phyloP scores from a whole-genome alignment of 2,888 invertebrate genomes.

The Pyrgus malvae region DNA sequence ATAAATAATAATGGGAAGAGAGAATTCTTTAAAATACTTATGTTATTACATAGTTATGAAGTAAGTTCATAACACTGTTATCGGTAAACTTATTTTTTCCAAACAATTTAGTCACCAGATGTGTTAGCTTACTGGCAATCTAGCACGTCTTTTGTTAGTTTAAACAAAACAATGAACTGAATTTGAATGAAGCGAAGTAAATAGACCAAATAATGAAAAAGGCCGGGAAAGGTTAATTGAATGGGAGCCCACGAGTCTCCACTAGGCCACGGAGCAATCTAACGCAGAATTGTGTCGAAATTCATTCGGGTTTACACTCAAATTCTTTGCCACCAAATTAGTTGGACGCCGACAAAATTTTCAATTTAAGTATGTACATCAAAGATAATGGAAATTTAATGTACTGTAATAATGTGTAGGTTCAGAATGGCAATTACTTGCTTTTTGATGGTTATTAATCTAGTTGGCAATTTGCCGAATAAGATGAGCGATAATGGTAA shows the following conservation, averaged over 20 bases:
- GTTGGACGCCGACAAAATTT: conserved; percentile 34
- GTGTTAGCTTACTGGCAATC: too few species aligned
- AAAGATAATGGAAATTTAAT: conserved; percentile 46
- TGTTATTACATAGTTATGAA: too few species aligned
- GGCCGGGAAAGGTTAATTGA: conserved; percentile 62
- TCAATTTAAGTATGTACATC: conserved; percentile 47
- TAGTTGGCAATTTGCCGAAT: conserved; percentile 29
- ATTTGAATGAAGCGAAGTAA: background rate
- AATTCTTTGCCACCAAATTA: conserved; percentile 23
- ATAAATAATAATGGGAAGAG: too few species aligned
- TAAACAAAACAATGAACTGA: too few species aligned
- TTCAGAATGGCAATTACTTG: conserved; percentile 20
- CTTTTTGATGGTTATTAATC: conserved; percentile 30
- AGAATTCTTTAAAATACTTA: too few species aligned
- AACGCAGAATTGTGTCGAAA: conserved; percentile 30
- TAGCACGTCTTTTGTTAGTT: too few species aligned
- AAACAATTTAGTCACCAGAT: too few species aligned
- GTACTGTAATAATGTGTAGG: conserved; percentile 35
- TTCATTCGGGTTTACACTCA: conserved; percentile 22
- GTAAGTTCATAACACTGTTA: too few species aligned
- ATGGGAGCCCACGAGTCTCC: conserved; percentile 46
- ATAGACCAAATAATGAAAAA: conserved; percentile 1
- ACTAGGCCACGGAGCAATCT: conserved; percentile 34
- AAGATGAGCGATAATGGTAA: conserved; percentile 12
- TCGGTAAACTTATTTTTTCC: too few species aligned